Conservation (phyloP, 2,888 invertebrate species). For the Rugalucina vietnamica region DNA sequence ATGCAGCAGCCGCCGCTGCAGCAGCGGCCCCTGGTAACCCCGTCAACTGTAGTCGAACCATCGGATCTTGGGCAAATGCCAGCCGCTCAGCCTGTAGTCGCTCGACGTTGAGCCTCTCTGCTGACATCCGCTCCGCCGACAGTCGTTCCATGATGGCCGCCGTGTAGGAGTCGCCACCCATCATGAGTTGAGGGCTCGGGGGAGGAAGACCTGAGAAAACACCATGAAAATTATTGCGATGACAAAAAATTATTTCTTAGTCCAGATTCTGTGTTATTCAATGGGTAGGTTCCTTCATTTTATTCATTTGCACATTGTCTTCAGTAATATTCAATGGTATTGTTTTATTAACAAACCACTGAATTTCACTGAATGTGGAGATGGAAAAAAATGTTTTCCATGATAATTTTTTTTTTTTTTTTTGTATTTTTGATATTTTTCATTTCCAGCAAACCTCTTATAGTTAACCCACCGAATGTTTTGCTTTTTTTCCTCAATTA, state of each 20-base stretch:
- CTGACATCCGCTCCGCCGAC: conserved; percentile 87
- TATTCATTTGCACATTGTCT: too few relatives aligned
- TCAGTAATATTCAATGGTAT: too few relatives aligned
- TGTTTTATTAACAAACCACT: too few relatives aligned
- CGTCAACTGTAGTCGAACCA: conserved; percentile 96
- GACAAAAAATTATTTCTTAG: not conserved
- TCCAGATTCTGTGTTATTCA: not conserved
- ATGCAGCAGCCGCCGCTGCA: conserved; percentile 66
- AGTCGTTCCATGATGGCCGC: conserved; percentile 68
- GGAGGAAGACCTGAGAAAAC: conserved; percentile 69
- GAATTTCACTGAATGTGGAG: too few relatives aligned
- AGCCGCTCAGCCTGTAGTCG: conserved; percentile 84
- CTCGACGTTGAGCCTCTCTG: conserved; percentile 86
- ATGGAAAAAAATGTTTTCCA: too few relatives aligned
- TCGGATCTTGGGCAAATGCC: conserved; percentile 93
- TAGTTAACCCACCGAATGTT: too few relatives aligned
- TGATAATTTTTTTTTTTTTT: too few relatives aligned
- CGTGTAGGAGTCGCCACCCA: conserved; percentile 59
- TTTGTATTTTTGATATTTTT: too few relatives aligned
- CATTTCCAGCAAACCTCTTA: too few relatives aligned
- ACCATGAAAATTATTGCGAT: conserved; percentile 52
- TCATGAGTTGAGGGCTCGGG: conserved; percentile 46
- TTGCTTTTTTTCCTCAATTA: too few relatives aligned
- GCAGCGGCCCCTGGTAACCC: conserved; percentile 86
- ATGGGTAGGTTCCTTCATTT: too few relatives aligned